Base-by-base conservation (phyloP, 2,888 invertebrate species). In the Drosophila longiperda region DNA sequence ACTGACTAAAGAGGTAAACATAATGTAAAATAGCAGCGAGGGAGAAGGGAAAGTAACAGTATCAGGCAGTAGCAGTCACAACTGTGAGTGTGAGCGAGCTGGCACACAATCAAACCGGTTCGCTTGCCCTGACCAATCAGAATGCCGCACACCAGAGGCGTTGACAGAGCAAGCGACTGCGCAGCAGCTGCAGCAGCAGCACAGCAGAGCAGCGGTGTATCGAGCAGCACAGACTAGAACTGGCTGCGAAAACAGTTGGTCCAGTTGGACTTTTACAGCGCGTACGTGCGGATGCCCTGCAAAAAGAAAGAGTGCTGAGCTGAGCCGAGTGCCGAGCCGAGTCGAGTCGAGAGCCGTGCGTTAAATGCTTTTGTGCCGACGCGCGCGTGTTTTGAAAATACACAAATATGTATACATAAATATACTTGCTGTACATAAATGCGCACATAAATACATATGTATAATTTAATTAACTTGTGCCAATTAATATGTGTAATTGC, bases 251-350 rank as follows among this genome's bases (percentile, higher is more conserved):
- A 78, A 73, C 74, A 69, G 74, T 74, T 78, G 74, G 84, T 89
- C 82, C 90, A 91, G 91, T 91, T 91, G 82, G 87, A 87, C 78
- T 87, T 87, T 76, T 88, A 87, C 89, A 83, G 88, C 84, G 87
- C 88, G 89, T 90, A 89, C 89, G 91, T 88, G 89, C 91, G 92
- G 88, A 82, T 91, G 90, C 70, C 68, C 64, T 63, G 61, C 48
- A 68, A 68, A 68, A 79, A 55, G 29, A 20, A 40, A 40, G 32
- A 57, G 40, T 32, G 38, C 29, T 29, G 40, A 57, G 45, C 20
- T 45, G 45, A 45, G 45, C 23, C 8, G 78, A 74, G 77, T 55
- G 59, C 65, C 48, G 70, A 60, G 78, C 57, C 45, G 45, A 45
- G 26, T 45, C 45, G 45, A 45, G 20, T 32, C 20, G 66, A 62